Evolutionary conservation across 1,140 invertebrate species (phyloP).

Genomic region (Brachionus koreanus): DNA sequence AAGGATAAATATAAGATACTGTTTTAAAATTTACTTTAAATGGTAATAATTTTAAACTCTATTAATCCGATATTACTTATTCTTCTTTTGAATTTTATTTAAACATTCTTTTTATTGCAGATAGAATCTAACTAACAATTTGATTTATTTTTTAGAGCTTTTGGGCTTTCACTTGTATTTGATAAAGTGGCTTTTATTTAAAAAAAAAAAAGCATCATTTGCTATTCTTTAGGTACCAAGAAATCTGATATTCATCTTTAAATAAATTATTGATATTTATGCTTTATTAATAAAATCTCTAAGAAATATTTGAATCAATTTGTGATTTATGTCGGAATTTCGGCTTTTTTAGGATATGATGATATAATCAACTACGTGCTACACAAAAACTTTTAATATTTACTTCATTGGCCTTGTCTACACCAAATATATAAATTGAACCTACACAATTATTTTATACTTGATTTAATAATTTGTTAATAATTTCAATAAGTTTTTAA

Average conservation of each 20-base stretch:
- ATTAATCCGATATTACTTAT: not conserved
- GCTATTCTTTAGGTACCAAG: not conserved
- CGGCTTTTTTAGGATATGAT: not conserved
- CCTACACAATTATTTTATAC: too few relatives aligned
- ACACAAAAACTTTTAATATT: not conserved
- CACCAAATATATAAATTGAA: too few relatives aligned
- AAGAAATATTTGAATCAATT: not conserved
- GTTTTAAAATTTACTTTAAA: not conserved
- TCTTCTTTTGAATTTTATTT: not conserved
- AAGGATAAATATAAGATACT: not conserved
- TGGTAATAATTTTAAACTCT: not conserved
- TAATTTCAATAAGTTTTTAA: too few relatives aligned
- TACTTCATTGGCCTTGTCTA: not conserved
- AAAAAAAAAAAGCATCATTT: not conserved
- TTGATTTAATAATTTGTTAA: too few relatives aligned
- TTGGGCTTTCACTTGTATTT: not conserved
- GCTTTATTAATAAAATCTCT: not conserved
- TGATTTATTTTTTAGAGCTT: not conserved
- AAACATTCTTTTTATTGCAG: not conserved
- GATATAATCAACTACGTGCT: not conserved
- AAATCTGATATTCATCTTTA: not conserved
- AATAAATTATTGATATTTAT: not conserved
- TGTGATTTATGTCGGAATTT: not conserved
- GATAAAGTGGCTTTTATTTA: not conserved
- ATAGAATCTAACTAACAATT: not conserved